A percentile compares a stretch with the other conserved stretches of the same genome.
Evolutionary conservation across 1,140 invertebrate species (phyloP).

Genomic region (Drosophila repleta): DNA sequence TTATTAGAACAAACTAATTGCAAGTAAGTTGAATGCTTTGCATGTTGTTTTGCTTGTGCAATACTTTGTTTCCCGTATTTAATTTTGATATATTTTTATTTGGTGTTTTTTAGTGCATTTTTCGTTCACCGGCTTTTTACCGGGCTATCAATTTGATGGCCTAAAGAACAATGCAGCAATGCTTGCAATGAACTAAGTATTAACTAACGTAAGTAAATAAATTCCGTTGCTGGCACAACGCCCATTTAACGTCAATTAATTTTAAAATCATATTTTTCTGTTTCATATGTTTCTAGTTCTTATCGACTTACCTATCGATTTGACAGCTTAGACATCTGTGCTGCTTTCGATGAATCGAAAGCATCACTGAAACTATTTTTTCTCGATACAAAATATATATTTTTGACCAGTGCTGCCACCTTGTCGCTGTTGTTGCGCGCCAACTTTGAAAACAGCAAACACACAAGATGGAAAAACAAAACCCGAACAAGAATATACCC

Average conservation of each 20-base stretch:
- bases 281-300: slow-evolving; percentile 19
- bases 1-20: slow-evolving; percentile 17
- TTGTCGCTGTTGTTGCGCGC: slow-evolving; percentile 14
- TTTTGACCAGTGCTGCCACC: slow-evolving; percentile 34
- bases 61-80: slow-evolving; percentile 37
- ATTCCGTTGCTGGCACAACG: slow-evolving; percentile 27
- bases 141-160: too few species aligned
- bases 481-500: slow-evolving; percentile 62
- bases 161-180: too few species aligned
- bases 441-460: slow-evolving; percentile 25
- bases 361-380: slow-evolving; percentile 27
- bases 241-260: slow-evolving; percentile 17
- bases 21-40: slow-evolving; percentile 16
- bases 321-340: slow-evolving; percentile 21
- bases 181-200: background rate
- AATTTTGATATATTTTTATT: slow-evolving; percentile 12
- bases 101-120: slow-evolving; percentile 29
- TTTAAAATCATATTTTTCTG: slow-evolving; percentile 10
- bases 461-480: slow-evolving; percentile 50
- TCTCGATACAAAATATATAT: slow-evolving; percentile 24
- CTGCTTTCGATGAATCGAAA: slow-evolving; percentile 43
- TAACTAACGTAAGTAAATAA: slow-evolving; percentile 24
- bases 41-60: slow-evolving; percentile 35
- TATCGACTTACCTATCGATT: slow-evolving; percentile 23
- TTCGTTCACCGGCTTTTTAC: background rate